Base-by-base conservation (phyloP, 2,888 invertebrate genomes). In the Lamellibrachia satsuma region DNA sequence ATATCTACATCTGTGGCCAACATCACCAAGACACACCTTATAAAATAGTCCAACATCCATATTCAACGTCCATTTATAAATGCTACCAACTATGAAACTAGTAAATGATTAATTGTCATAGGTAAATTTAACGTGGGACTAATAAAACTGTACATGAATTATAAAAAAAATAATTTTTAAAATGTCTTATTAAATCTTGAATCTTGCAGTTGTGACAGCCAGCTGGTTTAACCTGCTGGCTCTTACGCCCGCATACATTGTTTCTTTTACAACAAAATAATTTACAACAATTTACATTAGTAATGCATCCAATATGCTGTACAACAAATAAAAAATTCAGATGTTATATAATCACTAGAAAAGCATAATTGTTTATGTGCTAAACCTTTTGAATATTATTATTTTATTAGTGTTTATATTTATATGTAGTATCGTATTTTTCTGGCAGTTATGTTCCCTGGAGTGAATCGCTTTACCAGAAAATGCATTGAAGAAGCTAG, bases 381-480 rank as follows among this genome's bases (percentile, higher is more conserved):
- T 52, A 39, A 39, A 39, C 52, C 27, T 55, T 52, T 7, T n/a
- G 27, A n/a, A 52, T 91, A 9, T 55, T 52, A 52, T 55, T 9
- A 39, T 39, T 52, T 52, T 15, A 52, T 52, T 91, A n/a, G 91
- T 91, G 52, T 91, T 91, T 4, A 52, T 91, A 27, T 15, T 11
- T 22, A 22, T n/a, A 90, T 27, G 27, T 27, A 51, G 39, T 91
- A 52, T 15, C 0, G 39, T 91, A n/a, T 52, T 11, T 91, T 91
- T 91, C 91, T 52, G 52, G 27, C 39, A 91, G 91, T 91, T 15
- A 91, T 91, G 60, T 96, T 95, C 92, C 95, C 95, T 92, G 95
- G 95, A 52, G 95, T 96, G 4, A 95, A 95, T 92, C 93, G 94
- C 75, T 96, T 96, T 93, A 95, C 95, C 90, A 95, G 94, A 93